Evolutionary conservation across 2,888 invertebrate species (phyloP), one percentile per base, ranked within the genome.

Genomic region (Piscicola geometra): DNA sequence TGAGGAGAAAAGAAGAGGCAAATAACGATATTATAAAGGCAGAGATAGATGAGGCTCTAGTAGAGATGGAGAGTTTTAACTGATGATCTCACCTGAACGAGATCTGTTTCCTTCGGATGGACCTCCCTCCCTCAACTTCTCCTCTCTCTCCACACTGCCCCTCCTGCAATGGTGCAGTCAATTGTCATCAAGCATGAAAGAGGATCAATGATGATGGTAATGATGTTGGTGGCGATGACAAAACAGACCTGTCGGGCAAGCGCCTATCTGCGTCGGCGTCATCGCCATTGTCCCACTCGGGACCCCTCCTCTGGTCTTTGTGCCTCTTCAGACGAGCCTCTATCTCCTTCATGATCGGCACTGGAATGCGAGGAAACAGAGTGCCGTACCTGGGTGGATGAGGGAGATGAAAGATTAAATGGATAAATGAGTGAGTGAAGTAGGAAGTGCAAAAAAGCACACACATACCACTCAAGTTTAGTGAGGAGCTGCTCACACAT

Each of bases 351-450:
- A 90, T 52, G 52, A 64, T 36, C 12, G 98, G 97, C 77, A 99
- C 98, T 0, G 99, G 99, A 85, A 99, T 98, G 80, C 99, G 89
- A 0, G 99, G 99, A 85, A 99, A 99, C 28, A 99, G 88, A 0
- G 99, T 99, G 64, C 94, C 93, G 87, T 96, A 99, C 67, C 67
- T 67, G 33, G 3, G 32, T 67, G 28, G 5, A n/a, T 67, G 35
- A 28, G 18, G n/a, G n/a, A n/a, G n/a, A n/a, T n/a, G n/a, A n/a
- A n/a, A n/a, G n/a, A n/a, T n/a, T n/a, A n/a, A n/a, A n/a, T n/a
- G n/a, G n/a, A n/a, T n/a, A n/a, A n/a, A n/a, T n/a, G n/a, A n/a
- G n/a, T n/a, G n/a, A n/a, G n/a, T n/a, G n/a, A 33, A 30, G 67
- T 28, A n/a, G 18, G 28, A 30, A 30, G 28, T 64, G n/a, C 12